Conservation (phyloP, 1,140 invertebrate genomes). For the Rhopalosiphum maidis region DNA sequence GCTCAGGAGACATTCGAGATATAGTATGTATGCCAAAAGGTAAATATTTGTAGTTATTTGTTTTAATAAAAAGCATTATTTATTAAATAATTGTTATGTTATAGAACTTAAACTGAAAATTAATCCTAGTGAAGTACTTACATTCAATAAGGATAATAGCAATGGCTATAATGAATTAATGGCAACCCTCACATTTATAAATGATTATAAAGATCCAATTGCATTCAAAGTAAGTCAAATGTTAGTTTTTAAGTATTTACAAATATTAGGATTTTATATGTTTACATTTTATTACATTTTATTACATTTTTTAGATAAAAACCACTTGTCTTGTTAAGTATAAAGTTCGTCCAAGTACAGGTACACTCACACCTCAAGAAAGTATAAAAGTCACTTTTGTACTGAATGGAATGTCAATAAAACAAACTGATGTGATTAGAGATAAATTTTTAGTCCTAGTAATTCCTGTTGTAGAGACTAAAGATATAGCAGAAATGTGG, state of each 20-base stretch:
- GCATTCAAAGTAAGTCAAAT: constrained; percentile 50
- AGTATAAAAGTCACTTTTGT: constrained; percentile 66
- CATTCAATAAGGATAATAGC: constrained; percentile 30
- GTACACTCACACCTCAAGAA: constrained; percentile 71
- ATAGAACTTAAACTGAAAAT: constrained; percentile 49
- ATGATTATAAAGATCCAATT: constrained; percentile 42
- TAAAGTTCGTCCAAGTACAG: constrained; percentile 83
- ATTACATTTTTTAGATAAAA: constrained; percentile 71
- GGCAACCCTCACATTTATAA: constrained; percentile 39
- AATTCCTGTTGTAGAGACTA: constrained; percentile 68
- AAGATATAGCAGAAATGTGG: constrained; percentile 70
- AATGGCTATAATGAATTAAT: constrained; percentile 34
- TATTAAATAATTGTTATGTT: not conserved
- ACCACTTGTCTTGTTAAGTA: constrained; percentile 88
- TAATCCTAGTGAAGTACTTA: not conserved
- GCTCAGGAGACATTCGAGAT: constrained; percentile 34
- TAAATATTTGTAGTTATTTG: constrained; percentile 21
- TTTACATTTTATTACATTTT: constrained; percentile 60
- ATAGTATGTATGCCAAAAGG: constrained; percentile 41
- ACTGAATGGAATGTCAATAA: constrained; percentile 67
- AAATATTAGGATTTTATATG: not conserved
- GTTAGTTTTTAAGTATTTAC: constrained; percentile 2
- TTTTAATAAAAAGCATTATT: not conserved
- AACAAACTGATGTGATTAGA: constrained; percentile 64
- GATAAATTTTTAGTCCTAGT: constrained; percentile 75